A percentile compares a stretch with the other conserved stretches of the same genome.
Conservation (phyloP, 2,113 vertebrate species). For the Tor tambroides region DNA sequence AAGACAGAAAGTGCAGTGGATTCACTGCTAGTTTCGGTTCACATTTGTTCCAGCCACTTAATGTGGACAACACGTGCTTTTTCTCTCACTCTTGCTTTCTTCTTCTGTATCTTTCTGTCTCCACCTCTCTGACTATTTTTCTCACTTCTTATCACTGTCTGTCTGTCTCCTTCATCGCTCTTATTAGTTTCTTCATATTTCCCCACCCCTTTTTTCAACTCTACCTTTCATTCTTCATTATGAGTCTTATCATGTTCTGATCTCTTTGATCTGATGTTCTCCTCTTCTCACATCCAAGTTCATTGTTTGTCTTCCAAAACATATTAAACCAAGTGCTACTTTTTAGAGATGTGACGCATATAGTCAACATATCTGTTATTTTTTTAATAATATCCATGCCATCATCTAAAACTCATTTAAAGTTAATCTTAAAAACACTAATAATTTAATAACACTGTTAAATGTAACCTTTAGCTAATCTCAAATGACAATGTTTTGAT, state of each 20-base stretch:
- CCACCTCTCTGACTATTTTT: not conserved
- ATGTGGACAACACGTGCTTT: constrained; percentile 75
- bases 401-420: not conserved
- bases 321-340: not conserved
- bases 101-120: constrained; percentile 14
- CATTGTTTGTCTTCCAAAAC: not conserved
- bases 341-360: not conserved
- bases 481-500: too few relatives aligned
- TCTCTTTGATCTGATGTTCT: not conserved
- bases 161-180: not conserved
- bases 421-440: not conserved
- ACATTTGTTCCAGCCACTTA: constrained; percentile 68
- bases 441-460: too few relatives aligned
- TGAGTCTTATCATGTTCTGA: not conserved
- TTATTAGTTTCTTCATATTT: not conserved
- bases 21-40: constrained; percentile 75
- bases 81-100: constrained; percentile 13
- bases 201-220: not conserved
- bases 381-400: not conserved
- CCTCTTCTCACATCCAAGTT: not conserved
- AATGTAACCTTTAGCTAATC: too few relatives aligned
- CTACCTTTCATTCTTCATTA: not conserved
- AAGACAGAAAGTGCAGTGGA: constrained; percentile 69
- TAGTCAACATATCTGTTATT: not conserved
- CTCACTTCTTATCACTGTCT: constrained; percentile 1